phyloP scores from a whole-genome alignment of 2,797 vertebrate species.

The Anguilla pacifica region DNA sequence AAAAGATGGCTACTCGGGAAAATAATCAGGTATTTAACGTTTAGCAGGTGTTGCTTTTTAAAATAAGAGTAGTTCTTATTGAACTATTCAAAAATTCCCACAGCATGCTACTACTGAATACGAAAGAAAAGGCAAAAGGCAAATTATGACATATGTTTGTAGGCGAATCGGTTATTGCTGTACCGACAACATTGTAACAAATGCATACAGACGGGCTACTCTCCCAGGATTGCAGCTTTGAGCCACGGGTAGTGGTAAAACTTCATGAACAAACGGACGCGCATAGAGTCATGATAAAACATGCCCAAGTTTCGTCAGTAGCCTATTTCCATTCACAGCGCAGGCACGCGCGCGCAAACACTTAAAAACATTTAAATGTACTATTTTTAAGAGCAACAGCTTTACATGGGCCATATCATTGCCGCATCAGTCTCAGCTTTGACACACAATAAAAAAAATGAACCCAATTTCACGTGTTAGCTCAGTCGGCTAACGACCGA shows the following conservation, averaged over 20 bases:
- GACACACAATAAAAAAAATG: background rate
- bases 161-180: background rate
- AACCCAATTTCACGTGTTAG: background rate
- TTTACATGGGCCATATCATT: background rate
- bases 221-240: background rate
- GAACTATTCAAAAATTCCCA: background rate
- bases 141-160: background rate
- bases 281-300: background rate
- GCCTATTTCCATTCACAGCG: background rate
- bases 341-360: background rate
- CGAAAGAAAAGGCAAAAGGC: background rate
- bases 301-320: background rate
- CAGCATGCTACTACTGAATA: background rate
- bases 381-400: background rate
- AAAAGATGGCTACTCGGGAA: background rate
- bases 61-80: background rate
- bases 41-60: background rate
- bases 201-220: too few species aligned
- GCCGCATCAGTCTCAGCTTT: background rate
- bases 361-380: background rate
- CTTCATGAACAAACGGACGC: background rate
- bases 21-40: background rate
- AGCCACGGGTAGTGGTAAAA: background rate
- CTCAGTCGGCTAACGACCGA: background rate
- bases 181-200: background rate